phyloP scores from a whole-genome alignment of 2,888 invertebrate species.

The Stramonita haemastoma region DNA sequence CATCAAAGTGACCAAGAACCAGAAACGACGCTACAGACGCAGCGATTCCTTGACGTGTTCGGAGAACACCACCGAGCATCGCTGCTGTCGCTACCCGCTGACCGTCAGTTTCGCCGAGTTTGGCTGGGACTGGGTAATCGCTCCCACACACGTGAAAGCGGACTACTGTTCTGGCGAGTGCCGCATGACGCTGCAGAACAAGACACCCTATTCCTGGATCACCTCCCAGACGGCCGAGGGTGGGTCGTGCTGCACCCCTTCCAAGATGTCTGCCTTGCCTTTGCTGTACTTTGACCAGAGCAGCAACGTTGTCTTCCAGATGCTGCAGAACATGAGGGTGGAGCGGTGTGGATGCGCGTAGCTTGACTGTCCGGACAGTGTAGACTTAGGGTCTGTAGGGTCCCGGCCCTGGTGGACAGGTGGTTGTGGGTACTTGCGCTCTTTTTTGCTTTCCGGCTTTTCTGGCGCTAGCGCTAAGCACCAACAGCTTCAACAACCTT shows the following conservation, averaged over 20 bases:
- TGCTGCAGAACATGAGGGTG: conserved; percentile 68
- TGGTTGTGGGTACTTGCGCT: conserved; percentile 8
- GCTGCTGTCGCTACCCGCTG: conserved; percentile 96
- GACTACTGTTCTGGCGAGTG: conserved; percentile 98
- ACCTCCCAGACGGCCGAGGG: conserved; percentile 83
- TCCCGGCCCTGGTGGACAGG: not conserved
- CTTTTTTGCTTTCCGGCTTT: conserved; percentile 15
- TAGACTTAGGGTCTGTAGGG: not conserved
- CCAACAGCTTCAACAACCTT: conserved; percentile 21
- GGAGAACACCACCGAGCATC: conserved; percentile 87
- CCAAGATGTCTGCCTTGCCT: conserved; percentile 88
- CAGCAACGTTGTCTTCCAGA: conserved; percentile 81
- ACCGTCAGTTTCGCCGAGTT: conserved; percentile 95
- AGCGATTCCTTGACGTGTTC: conserved; percentile 91
- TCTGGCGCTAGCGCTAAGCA: conserved; percentile 25
- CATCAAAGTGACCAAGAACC: conserved; percentile 53
- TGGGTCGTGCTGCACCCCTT: conserved; percentile 94
- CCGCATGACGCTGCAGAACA: conserved; percentile 90
- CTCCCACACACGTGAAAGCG: conserved; percentile 95
- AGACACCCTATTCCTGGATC: conserved; percentile 92
- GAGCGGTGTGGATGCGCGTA: conserved; percentile 62
- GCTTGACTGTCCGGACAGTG: not conserved
- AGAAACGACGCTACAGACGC: conserved; percentile 81
- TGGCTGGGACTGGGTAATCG: conserved; percentile 98
- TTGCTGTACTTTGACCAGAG: conserved; percentile 94